phyloP scores from a whole-genome alignment of 2,113 vertebrate genomes.

The Anser brachyrhynchus region DNA sequence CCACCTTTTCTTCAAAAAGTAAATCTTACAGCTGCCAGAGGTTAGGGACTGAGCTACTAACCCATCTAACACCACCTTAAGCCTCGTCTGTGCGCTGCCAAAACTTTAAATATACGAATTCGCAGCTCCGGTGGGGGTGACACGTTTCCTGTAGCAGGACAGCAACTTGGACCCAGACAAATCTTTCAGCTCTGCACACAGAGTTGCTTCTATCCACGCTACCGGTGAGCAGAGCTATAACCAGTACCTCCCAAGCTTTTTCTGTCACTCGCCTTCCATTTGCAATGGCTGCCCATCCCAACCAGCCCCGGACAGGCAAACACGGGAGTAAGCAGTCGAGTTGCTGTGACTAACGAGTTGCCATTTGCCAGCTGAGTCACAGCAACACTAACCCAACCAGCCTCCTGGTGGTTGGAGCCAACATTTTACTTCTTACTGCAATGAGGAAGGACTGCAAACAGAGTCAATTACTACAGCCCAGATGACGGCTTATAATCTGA shows the following conservation, averaged over 20 bases:
- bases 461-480: slow-evolving; percentile 6
- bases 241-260: not conserved
- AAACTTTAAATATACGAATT: not conserved
- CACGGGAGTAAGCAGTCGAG: not conserved
- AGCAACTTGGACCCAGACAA: not conserved
- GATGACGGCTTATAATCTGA: slow-evolving; percentile 16
- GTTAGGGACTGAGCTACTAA: not conserved
- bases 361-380: not conserved
- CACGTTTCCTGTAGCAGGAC: not conserved
- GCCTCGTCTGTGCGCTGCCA: not conserved
- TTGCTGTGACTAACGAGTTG: slow-evolving; percentile 14
- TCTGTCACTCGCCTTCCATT: not conserved
- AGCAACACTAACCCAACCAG: not conserved
- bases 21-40: not conserved
- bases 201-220: not conserved
- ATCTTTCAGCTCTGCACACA: not conserved
- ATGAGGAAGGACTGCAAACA: not conserved
- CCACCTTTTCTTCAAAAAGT: not conserved
- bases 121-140: not conserved
- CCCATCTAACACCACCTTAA: not conserved
- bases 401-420: not conserved
- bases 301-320: not conserved
- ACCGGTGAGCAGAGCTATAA: not conserved
- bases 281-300: not conserved
- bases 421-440: not conserved